Evolutionary conservation across 2,888 invertebrate genomes (phyloP), one percentile per base, ranked within the genome.

Genomic region (Rutpela maculata): DNA sequence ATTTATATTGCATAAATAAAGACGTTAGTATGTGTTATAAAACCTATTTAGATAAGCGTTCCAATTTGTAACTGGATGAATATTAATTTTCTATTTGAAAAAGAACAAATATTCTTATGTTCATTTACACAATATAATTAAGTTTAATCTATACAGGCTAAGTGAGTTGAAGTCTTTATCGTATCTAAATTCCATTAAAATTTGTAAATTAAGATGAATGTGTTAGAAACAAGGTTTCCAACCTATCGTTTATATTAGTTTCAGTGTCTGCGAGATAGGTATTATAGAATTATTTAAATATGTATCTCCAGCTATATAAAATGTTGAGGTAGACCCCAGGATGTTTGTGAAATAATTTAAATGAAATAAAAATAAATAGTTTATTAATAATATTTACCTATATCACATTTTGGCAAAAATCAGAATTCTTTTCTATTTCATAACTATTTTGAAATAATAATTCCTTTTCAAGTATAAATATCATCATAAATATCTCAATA

Each of bases 171-270:
- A 26, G 19, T 59, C 12, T 57, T 11, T 69, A 69, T 70, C 70
- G 43, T 70, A 70, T 70, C 70, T 43, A 60, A 50, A 62, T 60
- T 43, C 43, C 60, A 60, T 70, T 70, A 35, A 22, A 70, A 59
- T 60, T 70, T 69, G 69, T 69, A 69, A 69, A 69, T 59, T 69
- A 22, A 35, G 56, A 70, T 70, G 60, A 70, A 38, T 60, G 60
- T 60, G 60, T 70, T 70, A 56, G 60, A 26, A 70, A 57, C 70
- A 60, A 59, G 43, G 70, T 60, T 60, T 26, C 43, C n/a, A 65
- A 70, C 70, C 70, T 70, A 70, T 60, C 38, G 70, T 70, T 57
- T 56, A 22, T 55, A 17, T 1, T 17, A 26, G 55, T 55, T 59
- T 69, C 57, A 31, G 26, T 38, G 22, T 17, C 19, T 18, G 17